phyloP scores from a whole-genome alignment of 2,888 invertebrate species.

The Napeogenes inachia region DNA sequence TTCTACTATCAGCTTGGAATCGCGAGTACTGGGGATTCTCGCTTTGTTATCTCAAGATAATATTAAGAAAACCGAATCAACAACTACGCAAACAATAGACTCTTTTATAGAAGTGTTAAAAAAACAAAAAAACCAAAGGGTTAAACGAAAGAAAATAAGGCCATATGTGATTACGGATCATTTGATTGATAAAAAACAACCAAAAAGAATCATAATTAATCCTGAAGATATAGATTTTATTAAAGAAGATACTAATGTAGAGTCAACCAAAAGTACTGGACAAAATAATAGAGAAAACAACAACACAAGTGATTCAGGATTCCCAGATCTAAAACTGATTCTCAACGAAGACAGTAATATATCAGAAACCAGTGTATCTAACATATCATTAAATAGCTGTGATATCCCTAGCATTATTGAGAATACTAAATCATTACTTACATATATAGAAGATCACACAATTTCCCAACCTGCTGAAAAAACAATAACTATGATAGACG shows the following conservation, averaged over 20 bases:
- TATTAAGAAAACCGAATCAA: background rate
- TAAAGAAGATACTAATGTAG: constrained; percentile 6
- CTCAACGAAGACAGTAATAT: constrained; percentile 43
- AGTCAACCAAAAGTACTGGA: background rate
- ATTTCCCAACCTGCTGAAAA: constrained; percentile 1
- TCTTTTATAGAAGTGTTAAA: constrained; percentile 29
- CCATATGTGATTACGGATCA: constrained; percentile 51
- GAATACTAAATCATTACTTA: constrained; percentile 29
- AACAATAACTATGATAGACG: constrained; percentile 32
- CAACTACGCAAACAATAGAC: constrained; percentile 45
- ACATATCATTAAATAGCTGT: constrained; percentile 39
- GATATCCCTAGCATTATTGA: constrained; percentile 35
- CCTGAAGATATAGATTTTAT: constrained; percentile 33
- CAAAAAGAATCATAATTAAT: constrained; percentile 41
- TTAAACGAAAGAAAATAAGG: constrained; percentile 33
- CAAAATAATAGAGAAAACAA: constrained; percentile 4
- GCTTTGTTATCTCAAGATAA: constrained; percentile 42
- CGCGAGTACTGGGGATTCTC: constrained; percentile 51
- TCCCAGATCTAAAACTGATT: constrained; percentile 32
- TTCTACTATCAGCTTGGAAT: constrained; percentile 52
- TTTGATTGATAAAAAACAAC: constrained; percentile 10
- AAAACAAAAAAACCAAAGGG: constrained; percentile 31
- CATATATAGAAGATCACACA: constrained; percentile 34
- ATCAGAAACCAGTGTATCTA: constrained; percentile 45
- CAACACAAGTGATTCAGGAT: constrained; percentile 5